Percentiles rank a stretch among this genome's conserved stretches.
phyloP scores from a whole-genome alignment of 2,113 vertebrate genomes.

The Electrona antarctica region DNA sequence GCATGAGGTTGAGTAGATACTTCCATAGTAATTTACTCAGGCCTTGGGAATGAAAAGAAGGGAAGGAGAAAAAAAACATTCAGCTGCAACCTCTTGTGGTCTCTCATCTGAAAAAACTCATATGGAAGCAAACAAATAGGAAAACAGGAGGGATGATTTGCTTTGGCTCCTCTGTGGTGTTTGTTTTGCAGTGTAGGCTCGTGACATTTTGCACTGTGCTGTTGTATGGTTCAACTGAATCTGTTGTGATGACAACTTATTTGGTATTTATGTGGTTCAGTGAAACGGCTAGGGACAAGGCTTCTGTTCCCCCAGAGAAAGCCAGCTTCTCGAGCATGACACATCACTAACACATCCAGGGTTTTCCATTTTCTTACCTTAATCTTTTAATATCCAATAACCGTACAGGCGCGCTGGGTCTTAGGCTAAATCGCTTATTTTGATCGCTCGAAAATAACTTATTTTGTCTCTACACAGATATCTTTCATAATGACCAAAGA shows the following conservation, averaged over 20 bases:
- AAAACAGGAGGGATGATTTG: slow-evolving; percentile 20
- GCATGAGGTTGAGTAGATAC: slow-evolving; percentile 10
- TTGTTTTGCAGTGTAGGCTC: slow-evolving; percentile 3
- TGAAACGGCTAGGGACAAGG: not conserved
- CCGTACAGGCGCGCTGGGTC: too few relatives aligned
- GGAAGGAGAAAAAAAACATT: slow-evolving; percentile 6
- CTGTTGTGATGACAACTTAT: slow-evolving; percentile 17
- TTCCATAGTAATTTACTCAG: slow-evolving; percentile 33
- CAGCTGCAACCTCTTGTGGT: slow-evolving; percentile 16
- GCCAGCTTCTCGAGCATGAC: too few relatives aligned
- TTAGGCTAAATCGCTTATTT: too few relatives aligned
- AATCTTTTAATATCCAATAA: too few relatives aligned
- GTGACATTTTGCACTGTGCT: slow-evolving; percentile 16
- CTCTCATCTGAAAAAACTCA: slow-evolving; percentile 1
- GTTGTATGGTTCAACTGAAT: slow-evolving; percentile 14
- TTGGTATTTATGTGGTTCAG: slow-evolving; percentile 4
- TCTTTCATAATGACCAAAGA: too few relatives aligned
- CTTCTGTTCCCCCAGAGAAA: too few relatives aligned
- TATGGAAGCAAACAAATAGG: slow-evolving; percentile 20
- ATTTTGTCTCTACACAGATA: too few relatives aligned
- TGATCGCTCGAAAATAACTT: too few relatives aligned
- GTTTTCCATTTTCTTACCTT: too few relatives aligned
- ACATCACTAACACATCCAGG: too few relatives aligned
- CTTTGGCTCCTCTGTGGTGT: not conserved
- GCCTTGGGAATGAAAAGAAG: not conserved